Base-by-base conservation (phyloP, 2,888 invertebrate genomes). In the Pyrocoelia pectoralis region DNA sequence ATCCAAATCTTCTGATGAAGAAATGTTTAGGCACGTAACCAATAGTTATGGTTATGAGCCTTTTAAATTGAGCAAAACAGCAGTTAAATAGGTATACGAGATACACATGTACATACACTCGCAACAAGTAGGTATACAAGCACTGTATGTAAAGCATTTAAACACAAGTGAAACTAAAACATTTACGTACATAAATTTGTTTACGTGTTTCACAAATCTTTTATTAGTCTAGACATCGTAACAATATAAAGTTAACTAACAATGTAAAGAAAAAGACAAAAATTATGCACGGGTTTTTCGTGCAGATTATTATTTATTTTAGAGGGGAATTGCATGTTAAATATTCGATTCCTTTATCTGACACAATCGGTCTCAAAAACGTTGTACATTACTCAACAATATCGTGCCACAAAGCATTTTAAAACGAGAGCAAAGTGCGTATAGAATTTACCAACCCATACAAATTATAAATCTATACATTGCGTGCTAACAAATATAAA, bases 381-480 rank as follows among this genome's bases (percentile, higher is more conserved):
- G 69, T 57, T 57, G 51, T 65, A 70, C 63, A 68, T 69, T 67
- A 69, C 68, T 68, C 67, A 67, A 61, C 56, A 62, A 56, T 71
- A 68, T 70, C 71, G 70, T 72, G 71, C 67, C 58, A 59, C 58
- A 61, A 67, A 67, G 65, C 71, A 70, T 70, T 70, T 70, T 71
- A 68, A 68, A 66, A 67, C 61, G 64, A 54, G 58, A 60, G 68
- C 65, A 69, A 68, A 66, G 67, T 71, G 66, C 70, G 69, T 67
- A 64, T 61, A 65, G 66, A 70, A 67, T 70, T 71, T 61, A 70
- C 63, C 66, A 60, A 68, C 69, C 68, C 67, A 69, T 66, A 69
- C 70, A 68, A 72, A 71, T 69, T 69, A 72, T 70, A 72, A 73
- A 73, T 73, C 69, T 71, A 70, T 69, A 62, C 65, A 69, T 73